phyloP scores from a whole-genome alignment of 2,888 invertebrate genomes.

The Cataglyphis livida region DNA sequence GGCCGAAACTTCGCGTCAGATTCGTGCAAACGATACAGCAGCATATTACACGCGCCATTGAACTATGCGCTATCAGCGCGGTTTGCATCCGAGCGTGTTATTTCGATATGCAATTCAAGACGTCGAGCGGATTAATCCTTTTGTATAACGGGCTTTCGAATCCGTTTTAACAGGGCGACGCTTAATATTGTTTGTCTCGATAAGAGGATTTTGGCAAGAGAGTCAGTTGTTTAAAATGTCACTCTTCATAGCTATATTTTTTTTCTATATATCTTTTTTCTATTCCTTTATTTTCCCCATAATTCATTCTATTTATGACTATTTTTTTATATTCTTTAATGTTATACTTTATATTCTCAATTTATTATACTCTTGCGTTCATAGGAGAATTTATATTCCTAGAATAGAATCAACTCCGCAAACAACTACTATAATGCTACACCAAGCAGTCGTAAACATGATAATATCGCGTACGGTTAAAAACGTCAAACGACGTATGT shows the following conservation, averaged over 20 bases:
- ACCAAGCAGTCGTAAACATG: neutral
- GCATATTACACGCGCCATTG: constrained; percentile 69
- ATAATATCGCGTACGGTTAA: neutral
- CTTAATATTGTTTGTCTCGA: neutral
- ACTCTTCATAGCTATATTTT: neutral
- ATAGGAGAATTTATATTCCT: neutral
- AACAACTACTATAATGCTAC: neutral
- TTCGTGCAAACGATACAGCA: constrained; percentile 65
- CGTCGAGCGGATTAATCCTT: constrained; percentile 8
- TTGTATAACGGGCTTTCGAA: neutral
- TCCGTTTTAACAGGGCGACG: neutral
- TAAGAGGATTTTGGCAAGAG: neutral
- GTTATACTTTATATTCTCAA: no score
- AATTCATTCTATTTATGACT: neutral
- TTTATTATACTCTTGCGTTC: neutral
- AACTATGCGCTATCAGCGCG: constrained; percentile 52
- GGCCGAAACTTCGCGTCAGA: constrained; percentile 70
- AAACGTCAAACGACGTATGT: neutral
- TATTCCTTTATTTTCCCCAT: no score
- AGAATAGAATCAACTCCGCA: neutral
- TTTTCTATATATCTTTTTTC: no score
- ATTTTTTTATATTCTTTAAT: neutral
- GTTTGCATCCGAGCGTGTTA: constrained; percentile 43
- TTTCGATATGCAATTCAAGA: constrained; percentile 44
- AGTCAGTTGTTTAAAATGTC: neutral